These are phyloP conservation scores for Chloroceryle aenea DNA, from an alignment of 2,113 vertebrate genomes.

Conservation along the genomic window DNA sequence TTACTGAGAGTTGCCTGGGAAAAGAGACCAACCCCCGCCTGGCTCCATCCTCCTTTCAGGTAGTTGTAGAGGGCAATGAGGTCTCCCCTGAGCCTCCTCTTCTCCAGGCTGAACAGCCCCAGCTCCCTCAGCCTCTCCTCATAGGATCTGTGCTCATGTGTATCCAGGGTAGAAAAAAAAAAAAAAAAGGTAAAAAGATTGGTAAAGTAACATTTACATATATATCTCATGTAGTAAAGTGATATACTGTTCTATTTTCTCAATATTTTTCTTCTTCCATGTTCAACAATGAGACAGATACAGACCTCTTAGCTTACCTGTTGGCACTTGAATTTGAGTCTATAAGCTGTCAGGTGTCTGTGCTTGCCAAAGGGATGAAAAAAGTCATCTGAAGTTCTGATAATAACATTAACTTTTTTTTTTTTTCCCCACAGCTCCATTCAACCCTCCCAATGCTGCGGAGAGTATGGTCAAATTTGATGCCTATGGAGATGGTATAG, in stretches of 20 bases:
- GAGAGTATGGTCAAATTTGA: constrained; percentile 97
- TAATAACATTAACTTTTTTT: constrained; percentile 1
- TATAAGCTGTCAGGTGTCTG: background rate
- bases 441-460: constrained; percentile 82
- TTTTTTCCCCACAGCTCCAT: constrained; percentile 84
- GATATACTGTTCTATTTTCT: background rate
- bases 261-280: background rate
- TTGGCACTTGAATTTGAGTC: background rate
- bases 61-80: no score
- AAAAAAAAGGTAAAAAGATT: background rate
- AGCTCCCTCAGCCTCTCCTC: no score
- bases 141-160: no score
- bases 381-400: background rate
- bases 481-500: constrained; percentile 91
- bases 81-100: no score
- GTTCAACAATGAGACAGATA: background rate
- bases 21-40: no score
- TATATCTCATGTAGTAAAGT: background rate
- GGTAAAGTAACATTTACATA: background rate
- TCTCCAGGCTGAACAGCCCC: no score
- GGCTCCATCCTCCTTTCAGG: no score
- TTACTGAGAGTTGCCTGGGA: no score
- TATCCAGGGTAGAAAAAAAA: background rate
- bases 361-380: background rate
- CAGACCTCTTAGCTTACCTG: background rate